Base-by-base conservation (phyloP, 2,113 vertebrate genomes). In the Psophia crepitans region DNA sequence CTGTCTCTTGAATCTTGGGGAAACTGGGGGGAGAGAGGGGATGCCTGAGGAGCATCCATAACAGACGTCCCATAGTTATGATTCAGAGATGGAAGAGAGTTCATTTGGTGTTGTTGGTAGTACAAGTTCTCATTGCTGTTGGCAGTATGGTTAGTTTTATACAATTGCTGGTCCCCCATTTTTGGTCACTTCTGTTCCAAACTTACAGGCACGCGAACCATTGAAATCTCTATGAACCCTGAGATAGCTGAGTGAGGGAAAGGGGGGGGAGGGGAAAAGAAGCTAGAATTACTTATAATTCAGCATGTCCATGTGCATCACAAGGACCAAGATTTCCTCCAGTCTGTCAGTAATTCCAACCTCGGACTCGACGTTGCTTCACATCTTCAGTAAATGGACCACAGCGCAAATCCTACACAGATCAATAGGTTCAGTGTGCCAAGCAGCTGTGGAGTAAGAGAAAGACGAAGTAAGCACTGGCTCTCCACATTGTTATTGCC, bases 131-230 rank as follows among this genome's bases (percentile, higher is more conserved):
- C 98, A 23, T 87, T 97, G 90, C 96, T 89, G 75, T 98, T 98
- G 89, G 97, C 95, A 91, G 97, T 92, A 43, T 98, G 98, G 92
- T 98, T 99, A 79, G 97, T 96, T 97, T 98, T 99, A 93, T 98
- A 99, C 46, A 99, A 96, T 30, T 98, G 98, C 97, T 99, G 98
- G 84, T 99, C 98, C 81, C 98, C 98, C 99, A 99, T 99, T 95
- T 96, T 97, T 97, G 94, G 96, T 96, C 61, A 96, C 96, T 95
- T 97, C 87, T 97, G 46, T 96, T 82, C 89, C 95, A 96, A 97
- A 74, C 41, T 97, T 97, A 93, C 95, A 97, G 97, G 97, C 97
- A 97, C 97, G 4, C 92, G 56, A 97, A 98, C 97, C 98, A 98
- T 97, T 98, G 97, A 98, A 97, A 97, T 86, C 83, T 96, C 92